Base-by-base conservation (phyloP, 2,113 vertebrate species). In the Myrmecobius fasciatus region DNA sequence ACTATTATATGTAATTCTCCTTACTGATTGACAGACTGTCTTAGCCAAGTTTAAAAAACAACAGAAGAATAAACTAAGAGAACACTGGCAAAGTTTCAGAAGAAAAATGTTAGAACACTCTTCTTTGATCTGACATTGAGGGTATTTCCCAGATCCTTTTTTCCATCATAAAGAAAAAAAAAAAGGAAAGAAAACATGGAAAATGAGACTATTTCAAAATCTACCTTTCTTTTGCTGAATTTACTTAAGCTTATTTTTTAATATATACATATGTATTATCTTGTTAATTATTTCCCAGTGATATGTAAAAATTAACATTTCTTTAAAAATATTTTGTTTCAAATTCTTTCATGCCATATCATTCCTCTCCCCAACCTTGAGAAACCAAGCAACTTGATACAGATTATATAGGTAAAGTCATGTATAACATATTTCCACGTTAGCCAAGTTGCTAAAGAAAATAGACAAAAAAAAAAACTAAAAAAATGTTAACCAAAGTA, bases 81-180 rank as follows among this genome's bases (percentile, higher is more conserved):
- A 93, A 94, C n/a, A 92, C 17, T 49, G 47, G 5, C 60, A 92
- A 91, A 95, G 94, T 89, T 91, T 88, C 75, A 88, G 46, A 12
- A 47, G 5, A 91, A 92, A 89, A 46, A 54, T 96, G 51, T 4
- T 52, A 90, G 46, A 31, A 52, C 2, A 56, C 12, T 88, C 11
- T 10, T 92, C 43, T 54, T 20, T 90, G n/a, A 89, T 6, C 89
- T 91, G 46, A n/a, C 88, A 93, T 43, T 11, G 93, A 93, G 46
- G 8, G 25, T 47, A 90, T 28, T 90, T 83, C 20, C n/a, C 17
- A 83, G n/a, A 43, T 83, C n/a, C 20, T 83, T 83, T 43, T 83
- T 43, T n/a, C 6, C 8, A 43, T 83, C 67, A 83, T n/a, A 43
- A 83, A 75, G 36, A 75, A n/a, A 75, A n/a, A 75, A 75, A 67